Evolutionary conservation across 2,113 vertebrate genomes (phyloP), one percentile per base, ranked within the genome.

Genomic region (Corythaixoides concolor): DNA sequence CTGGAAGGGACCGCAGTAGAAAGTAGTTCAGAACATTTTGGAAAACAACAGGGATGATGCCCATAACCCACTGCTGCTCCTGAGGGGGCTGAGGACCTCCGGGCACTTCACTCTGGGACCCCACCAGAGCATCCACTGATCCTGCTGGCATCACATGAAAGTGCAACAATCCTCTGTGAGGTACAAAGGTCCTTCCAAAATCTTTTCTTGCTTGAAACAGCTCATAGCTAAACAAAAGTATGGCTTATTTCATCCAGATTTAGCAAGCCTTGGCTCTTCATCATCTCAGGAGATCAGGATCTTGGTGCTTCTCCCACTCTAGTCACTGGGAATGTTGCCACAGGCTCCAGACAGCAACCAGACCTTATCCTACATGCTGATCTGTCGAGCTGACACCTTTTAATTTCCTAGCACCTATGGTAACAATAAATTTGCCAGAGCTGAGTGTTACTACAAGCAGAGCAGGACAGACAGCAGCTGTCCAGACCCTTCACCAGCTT

Each of bases 141-240:
- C 47, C 43, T 8, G 3, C 49, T 92, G 93, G 88, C 96, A 64
- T 37, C 64, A 81, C 85, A 93, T 90, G 33, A 90, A 96, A 96
- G 90, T 4, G 4, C 60, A 94, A 20, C 33, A 56, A 33, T 56
- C 43, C 52, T 56, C 26, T 10, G 37, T 52, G 76, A 75, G 33
- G 43, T 63, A 78, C n/a, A 83, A 80, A 73, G 41, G 32, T 23
- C 0, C 45, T 85, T 78, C 52, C n/a, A 60, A 56, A 86, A 33
- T 26, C 22, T 81, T 37, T 80, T 80, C 49, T 85, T 85, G 41
- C 64, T 60, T n/a, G 50, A 67, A 90, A 81, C 23, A 76, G 55
- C 64, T 78, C 26, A 12, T 13, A 74, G 63, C 20, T 85, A 79
- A 91, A 93, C 59, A 83, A 72, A 91, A 94, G 14, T 6, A 55